phyloP scores from a whole-genome alignment of 2,888 invertebrate genomes.

The Mallateleia sp. region DNA sequence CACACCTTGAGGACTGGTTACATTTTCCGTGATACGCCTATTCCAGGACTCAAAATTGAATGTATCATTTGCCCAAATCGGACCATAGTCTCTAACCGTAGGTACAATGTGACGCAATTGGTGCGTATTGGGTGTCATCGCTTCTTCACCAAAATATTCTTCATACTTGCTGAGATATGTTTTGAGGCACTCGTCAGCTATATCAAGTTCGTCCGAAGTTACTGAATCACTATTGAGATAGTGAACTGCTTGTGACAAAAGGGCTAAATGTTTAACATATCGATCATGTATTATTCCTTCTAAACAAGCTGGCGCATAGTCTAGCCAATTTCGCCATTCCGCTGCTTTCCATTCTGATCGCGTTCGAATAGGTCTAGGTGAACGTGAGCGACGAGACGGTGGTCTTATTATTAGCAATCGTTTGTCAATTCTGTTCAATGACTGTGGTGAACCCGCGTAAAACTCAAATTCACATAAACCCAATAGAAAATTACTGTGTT shows the following conservation, averaged over 20 bases:
- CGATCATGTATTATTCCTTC: slow-evolving; percentile 52
- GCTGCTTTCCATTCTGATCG: slow-evolving; percentile 59
- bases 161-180: not conserved
- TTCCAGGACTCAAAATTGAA: slow-evolving; percentile 71
- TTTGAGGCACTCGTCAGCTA: slow-evolving; percentile 28
- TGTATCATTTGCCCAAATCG: slow-evolving; percentile 43
- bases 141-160: slow-evolving; percentile 25
- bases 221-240: slow-evolving; percentile 54
- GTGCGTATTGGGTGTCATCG: too few species aligned
- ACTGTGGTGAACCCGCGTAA: slow-evolving; percentile 41
- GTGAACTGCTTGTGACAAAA: slow-evolving; percentile 53
- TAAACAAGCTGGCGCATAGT: slow-evolving; percentile 49
- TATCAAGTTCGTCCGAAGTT: slow-evolving; percentile 40
- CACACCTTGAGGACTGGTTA: slow-evolving; percentile 45
- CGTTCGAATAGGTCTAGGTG: slow-evolving; percentile 41
- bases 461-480: not conserved
- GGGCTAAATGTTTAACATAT: slow-evolving; percentile 55
- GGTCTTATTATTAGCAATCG: slow-evolving; percentile 45
- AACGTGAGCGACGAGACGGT: slow-evolving; percentile 55
- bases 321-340: slow-evolving; percentile 71
- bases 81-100: not conserved
- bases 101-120: not conserved
- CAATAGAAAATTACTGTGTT: slow-evolving; percentile 11
- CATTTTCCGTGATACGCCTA: slow-evolving; percentile 47
- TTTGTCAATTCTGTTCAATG: slow-evolving; percentile 35